phyloP scores from a whole-genome alignment of 2,888 invertebrate genomes.

The Drosophila barbarae region DNA sequence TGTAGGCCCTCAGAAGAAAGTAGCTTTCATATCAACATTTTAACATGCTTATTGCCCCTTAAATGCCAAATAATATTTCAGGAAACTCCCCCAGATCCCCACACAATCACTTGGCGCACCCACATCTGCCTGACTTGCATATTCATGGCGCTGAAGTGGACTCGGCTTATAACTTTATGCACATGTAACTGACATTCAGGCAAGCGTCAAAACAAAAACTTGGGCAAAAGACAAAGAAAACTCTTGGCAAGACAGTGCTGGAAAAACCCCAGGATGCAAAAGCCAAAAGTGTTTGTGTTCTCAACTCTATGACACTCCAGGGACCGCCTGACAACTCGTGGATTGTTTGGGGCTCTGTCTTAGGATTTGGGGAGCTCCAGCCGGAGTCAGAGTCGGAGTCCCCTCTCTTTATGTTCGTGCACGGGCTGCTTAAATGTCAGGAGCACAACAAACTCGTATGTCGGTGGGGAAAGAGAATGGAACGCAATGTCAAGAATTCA shows the following conservation, averaged over 20 bases:
- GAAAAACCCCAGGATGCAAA: slow-evolving; percentile 28
- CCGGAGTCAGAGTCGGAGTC: neutral
- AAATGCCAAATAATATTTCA: slow-evolving; percentile 21
- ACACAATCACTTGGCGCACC: slow-evolving; percentile 13
- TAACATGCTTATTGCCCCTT: slow-evolving; percentile 17
- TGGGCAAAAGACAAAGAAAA: slow-evolving; percentile 30
- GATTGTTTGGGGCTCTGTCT: slow-evolving; percentile 13
- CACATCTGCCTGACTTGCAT: slow-evolving; percentile 25
- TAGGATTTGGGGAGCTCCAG: slow-evolving; percentile 13
- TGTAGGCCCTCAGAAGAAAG: neutral
- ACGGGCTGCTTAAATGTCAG: slow-evolving; percentile 44
- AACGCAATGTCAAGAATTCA: slow-evolving; percentile 60
- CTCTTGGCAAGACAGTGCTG: slow-evolving; percentile 12
- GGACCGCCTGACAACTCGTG: slow-evolving; percentile 27
- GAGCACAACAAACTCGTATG: slow-evolving; percentile 30
- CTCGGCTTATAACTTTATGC: slow-evolving; percentile 52
- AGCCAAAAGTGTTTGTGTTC: slow-evolving; percentile 34
- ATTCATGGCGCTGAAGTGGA: slow-evolving; percentile 46
- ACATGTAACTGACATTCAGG: slow-evolving; percentile 61
- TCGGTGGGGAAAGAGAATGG: neutral
- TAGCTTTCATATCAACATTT: slow-evolving; percentile 22
- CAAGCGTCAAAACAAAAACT: slow-evolving; percentile 50
- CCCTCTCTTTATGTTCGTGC: slow-evolving; percentile 36
- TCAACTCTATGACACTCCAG: slow-evolving; percentile 35
- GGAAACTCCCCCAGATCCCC: slow-evolving; percentile 7